Evolutionary conservation across 2,797 vertebrate genomes (phyloP), one percentile per base, ranked within the genome.

Genomic region (Poecile montanus): DNA sequence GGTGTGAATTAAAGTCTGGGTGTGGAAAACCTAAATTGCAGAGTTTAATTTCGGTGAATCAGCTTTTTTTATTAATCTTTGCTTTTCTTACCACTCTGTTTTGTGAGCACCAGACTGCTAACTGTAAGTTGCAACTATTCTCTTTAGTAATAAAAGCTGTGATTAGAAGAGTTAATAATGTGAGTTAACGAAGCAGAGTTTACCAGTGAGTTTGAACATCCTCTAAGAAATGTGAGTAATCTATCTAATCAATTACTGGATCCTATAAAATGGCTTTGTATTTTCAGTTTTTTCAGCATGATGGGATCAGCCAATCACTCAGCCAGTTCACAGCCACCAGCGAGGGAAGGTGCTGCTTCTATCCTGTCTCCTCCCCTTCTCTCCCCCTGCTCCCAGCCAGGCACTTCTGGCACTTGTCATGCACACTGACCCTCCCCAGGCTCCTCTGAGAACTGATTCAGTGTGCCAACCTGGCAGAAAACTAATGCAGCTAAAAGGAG

Each of bases 391-490:
- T 65, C 27, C 67, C 45, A 65, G 20, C 23, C 47, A 83, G 89
- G 42, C 85, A 61, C 72, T 95, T 91, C 75, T 88, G 74, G 65
- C 32, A 23, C 57, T 82, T 87, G 57, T 81, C 68, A 83, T 32
- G 65, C 68, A 85, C 32, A 10, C 60, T 63, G 76, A 79, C 71
- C 30, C 14, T 93, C 38, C 42, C 42, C n/a, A 71, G 63, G 32
- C 63, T 92, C 94, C 93, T 92, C 67, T 57, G 81, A 91, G 75
- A 74, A 38, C 22, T 71, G 47, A 80, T 80, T 93, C 72, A 80
- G 25, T 5, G 21, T 88, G 85, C 72, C 79, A 95, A 23, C 68
- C 87, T 71, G 65, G 85, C 91, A 92, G 84, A 87, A 95, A 93
- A 87, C 63, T 17, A 66, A 88, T 84, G 44, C 81, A 81, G 83